phyloP scores from a whole-genome alignment of 2,888 invertebrate species.

The Phortica magna region DNA sequence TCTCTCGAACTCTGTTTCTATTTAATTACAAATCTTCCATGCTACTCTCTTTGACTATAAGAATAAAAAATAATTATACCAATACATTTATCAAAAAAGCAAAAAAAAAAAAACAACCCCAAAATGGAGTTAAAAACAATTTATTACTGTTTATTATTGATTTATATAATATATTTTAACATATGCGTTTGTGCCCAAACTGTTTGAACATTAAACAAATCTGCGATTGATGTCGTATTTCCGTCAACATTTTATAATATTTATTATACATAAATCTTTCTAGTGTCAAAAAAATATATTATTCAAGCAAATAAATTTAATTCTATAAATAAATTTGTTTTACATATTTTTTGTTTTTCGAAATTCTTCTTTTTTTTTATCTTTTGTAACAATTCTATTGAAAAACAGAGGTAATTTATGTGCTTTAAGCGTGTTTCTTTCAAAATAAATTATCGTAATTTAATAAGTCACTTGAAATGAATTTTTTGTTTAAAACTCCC shows the following conservation, averaged over 20 bases:
- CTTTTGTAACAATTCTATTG: slow-evolving; percentile 16
- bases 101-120: slow-evolving; percentile 28
- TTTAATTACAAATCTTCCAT: slow-evolving; percentile 41
- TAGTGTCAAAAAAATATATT: slow-evolving; percentile 15
- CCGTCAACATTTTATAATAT: slow-evolving; percentile 24
- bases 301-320: slow-evolving; percentile 12
- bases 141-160: slow-evolving; percentile 21
- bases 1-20: slow-evolving; percentile 51
- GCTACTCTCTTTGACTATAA: slow-evolving; percentile 36
- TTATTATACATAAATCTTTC: slow-evolving; percentile 14
- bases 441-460: slow-evolving; percentile 24
- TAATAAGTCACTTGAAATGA: slow-evolving; percentile 17
- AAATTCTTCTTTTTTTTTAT: slow-evolving; percentile 22
- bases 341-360: slow-evolving; percentile 6
- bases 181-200: slow-evolving; percentile 23
- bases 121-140: slow-evolving; percentile 31
- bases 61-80: slow-evolving; percentile 16
- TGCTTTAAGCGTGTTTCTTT: slow-evolving; percentile 46
- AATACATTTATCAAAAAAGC: slow-evolving; percentile 15
- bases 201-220: slow-evolving; percentile 20
- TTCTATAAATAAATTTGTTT: slow-evolving; percentile 23
- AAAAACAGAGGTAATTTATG: slow-evolving; percentile 39
- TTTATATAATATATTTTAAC: slow-evolving; percentile 4
- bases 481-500: slow-evolving; percentile 17
- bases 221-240: slow-evolving; percentile 30